Evolutionary conservation across 2,113 vertebrate species (phyloP), one percentile per base, ranked within the genome.

Genomic region (Pygoscelis adeliae): DNA sequence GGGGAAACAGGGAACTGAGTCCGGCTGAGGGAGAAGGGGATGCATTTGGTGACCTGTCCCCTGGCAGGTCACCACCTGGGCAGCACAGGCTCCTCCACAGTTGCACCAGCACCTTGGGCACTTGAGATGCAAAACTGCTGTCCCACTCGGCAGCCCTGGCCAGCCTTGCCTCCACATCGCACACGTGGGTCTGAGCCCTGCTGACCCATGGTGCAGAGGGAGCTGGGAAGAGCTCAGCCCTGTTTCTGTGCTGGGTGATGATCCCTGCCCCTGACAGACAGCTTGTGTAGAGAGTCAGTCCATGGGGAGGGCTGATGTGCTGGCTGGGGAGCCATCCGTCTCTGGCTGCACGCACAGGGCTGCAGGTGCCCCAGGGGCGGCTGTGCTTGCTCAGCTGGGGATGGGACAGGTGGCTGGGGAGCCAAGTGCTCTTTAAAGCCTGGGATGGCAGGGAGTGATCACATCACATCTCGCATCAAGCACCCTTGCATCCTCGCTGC

Each of bases 201-300:
- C 50, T 42, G 65, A 8, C 49, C 59, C 32, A 1, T 0, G 3
- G 63, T 3, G 3, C 0, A 0, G 61, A 21, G 46, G 18, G 27
- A 71, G 83, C 74, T 67, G 87, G 49, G 62, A 36, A 52, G 25
- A 72, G 67, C 83, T 80, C 23, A 58, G 63, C 46, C 62, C 55
- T 5, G 2, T 19, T 42, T 18, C 83, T 27, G 38, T 26, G 83
- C 58, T 5, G 40, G 40, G 40, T 1, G 0, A 29, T 14, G 66
- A 20, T 84, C 46, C 53, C 23, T 65, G 67, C 10, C 42, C 53
- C 67, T 93, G 80, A 66, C 83, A 93, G 87, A 49, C 13, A 49
- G 79, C 11, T 91, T 2, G 1, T 71, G 95, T 77, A 8, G 83
- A 89, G 66, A 19, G 55, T 9, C 21, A 46, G 56, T 56, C 46